Evolutionary conservation across 2,888 invertebrate species (phyloP).

Genomic region (Serripes groenlandicus): DNA sequence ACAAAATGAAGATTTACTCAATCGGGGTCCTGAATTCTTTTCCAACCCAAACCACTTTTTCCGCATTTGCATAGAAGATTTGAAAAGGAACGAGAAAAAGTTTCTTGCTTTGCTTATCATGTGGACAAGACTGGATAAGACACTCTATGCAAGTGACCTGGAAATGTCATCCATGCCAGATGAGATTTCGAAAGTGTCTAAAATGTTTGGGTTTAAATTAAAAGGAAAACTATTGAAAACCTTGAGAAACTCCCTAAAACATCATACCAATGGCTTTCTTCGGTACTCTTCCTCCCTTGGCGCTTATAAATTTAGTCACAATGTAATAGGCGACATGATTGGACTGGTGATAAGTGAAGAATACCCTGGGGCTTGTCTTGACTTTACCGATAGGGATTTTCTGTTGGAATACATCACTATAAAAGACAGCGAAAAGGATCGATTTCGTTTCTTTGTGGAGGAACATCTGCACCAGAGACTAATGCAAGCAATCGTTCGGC

Average conservation of each 20-base stretch:
- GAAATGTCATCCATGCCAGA: slow-evolving; percentile 10
- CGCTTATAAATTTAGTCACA: slow-evolving; percentile 39
- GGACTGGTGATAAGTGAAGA: slow-evolving; percentile 48
- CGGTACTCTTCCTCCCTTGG: slow-evolving; percentile 15
- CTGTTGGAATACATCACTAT: slow-evolving; percentile 41
- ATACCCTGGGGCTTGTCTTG: slow-evolving; percentile 27
- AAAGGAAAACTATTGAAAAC: slow-evolving; percentile 14
- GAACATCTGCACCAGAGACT: neutral
- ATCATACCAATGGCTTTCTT: slow-evolving; percentile 40
- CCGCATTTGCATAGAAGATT: slow-evolving; percentile 41
- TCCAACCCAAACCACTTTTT: slow-evolving; percentile 41
- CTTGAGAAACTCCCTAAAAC: slow-evolving; percentile 29
- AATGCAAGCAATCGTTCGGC: neutral
- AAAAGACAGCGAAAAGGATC: slow-evolving; percentile 1
- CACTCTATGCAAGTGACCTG: neutral
- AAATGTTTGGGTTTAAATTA: slow-evolving; percentile 25
- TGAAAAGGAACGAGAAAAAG: slow-evolving; percentile 35
- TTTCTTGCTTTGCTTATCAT: slow-evolving; percentile 47
- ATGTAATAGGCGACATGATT: slow-evolving; percentile 49
- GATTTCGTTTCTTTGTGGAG: slow-evolving; percentile 32
- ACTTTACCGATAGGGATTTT: slow-evolving; percentile 39
- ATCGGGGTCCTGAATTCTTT: slow-evolving; percentile 33
- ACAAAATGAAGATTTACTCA: slow-evolving; percentile 29
- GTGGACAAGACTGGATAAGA: slow-evolving; percentile 37
- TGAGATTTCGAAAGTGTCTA: neutral